Evolutionary conservation across 2,113 vertebrate genomes (phyloP).

Genomic region (Periophthalmodon schlosseri): DNA sequence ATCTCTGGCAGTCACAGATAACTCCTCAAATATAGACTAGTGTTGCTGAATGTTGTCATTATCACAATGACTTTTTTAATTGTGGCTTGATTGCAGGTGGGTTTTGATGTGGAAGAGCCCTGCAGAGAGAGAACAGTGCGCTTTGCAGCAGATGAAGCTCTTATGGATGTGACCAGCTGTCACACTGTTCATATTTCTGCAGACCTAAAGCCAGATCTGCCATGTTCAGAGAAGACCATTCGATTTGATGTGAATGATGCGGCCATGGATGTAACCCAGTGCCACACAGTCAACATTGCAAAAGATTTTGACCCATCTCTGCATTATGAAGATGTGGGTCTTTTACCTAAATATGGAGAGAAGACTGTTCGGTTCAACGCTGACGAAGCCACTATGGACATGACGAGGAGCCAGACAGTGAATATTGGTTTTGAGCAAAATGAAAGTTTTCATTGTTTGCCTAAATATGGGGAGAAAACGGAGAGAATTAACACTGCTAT

Average conservation of each 20-base stretch:
- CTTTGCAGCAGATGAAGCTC: constrained; percentile 2
- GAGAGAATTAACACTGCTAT: constrained; percentile 10
- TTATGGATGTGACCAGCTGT: constrained; percentile 5
- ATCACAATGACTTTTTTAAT: background rate
- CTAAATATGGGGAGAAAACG: background rate
- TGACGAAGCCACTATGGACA: background rate
- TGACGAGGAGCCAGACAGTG: too few species aligned
- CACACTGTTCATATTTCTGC: constrained; percentile 6
- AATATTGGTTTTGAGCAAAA: background rate
- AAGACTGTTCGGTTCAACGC: background rate
- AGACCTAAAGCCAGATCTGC: background rate
- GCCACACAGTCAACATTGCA: constrained; percentile 5
- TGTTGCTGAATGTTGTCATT: background rate
- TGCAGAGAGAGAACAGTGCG: constrained; percentile 15
- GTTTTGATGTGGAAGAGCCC: constrained; percentile 30
- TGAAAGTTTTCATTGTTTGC: background rate
- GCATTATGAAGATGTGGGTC: background rate
- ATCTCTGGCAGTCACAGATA: too few species aligned
- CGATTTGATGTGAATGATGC: constrained; percentile 10
- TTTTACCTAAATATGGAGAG: constrained; percentile 7
- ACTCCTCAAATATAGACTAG: background rate
- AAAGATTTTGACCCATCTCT: background rate
- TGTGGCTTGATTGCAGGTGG: constrained; percentile 34
- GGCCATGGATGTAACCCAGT: background rate
- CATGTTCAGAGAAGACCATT: background rate